Conservation (phyloP, 2,797 vertebrate genomes). For the Pteropus rufus region DNA sequence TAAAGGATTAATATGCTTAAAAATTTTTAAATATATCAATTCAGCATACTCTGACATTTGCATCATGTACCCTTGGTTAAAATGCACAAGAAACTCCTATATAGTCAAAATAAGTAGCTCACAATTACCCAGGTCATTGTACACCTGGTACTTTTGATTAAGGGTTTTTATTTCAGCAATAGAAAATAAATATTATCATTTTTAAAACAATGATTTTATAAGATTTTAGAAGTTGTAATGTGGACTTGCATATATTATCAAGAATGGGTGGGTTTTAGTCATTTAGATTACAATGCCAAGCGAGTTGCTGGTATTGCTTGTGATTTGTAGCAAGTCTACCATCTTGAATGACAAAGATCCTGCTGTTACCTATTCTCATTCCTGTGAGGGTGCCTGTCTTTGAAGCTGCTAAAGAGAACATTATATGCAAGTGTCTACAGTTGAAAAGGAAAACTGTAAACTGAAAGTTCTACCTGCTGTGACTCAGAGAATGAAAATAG, state of each 20-base stretch:
- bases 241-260: neutral
- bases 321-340: neutral
- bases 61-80: neutral
- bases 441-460: conserved; percentile 81
- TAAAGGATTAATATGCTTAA: neutral
- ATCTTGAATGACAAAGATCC: conserved; percentile 47
- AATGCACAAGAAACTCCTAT: neutral
- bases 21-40: neutral
- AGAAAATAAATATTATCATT: neutral
- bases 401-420: conserved; percentile 63
- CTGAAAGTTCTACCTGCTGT: conserved; percentile 73
- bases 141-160: neutral
- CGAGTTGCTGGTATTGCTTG: neutral
- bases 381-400: conserved; percentile 44
- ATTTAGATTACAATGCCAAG: neutral
- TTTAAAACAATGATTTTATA: neutral
- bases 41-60: neutral
- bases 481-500: conserved; percentile 65
- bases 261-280: neutral
- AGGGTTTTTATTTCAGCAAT: neutral
- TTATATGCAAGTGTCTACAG: conserved; percentile 63
- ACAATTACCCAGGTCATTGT: neutral
- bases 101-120: neutral
- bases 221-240: neutral
- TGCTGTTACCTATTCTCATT: conserved; percentile 45